Conservation (phyloP, 2,888 invertebrate genomes). For the Athalia rosae region DNA sequence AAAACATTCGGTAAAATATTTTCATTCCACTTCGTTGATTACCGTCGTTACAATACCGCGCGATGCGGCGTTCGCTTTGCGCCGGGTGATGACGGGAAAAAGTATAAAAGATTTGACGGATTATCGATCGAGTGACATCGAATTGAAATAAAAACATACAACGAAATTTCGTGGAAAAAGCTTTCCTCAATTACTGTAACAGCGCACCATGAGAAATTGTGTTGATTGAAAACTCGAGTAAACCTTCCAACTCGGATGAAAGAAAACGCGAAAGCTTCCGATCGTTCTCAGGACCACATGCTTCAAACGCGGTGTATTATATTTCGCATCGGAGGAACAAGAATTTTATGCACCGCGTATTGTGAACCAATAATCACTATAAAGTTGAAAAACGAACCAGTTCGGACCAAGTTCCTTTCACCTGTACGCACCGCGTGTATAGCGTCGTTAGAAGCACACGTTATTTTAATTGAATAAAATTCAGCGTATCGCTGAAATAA, state of each 20-base stretch:
- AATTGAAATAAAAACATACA: background rate
- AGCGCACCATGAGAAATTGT: background rate
- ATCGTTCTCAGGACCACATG: background rate
- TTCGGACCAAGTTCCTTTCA: background rate
- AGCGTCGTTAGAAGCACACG: too few relatives aligned
- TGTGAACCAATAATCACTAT: conserved; percentile 1
- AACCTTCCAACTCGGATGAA: background rate
- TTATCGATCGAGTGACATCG: background rate
- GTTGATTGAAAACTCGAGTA: conserved; percentile 17
- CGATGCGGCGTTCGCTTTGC: too few relatives aligned
- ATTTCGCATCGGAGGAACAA: too few relatives aligned
- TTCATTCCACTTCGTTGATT: conserved; percentile 1
- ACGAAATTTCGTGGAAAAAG: background rate
- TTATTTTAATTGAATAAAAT: background rate
- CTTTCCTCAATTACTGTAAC: background rate
- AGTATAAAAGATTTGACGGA: background rate
- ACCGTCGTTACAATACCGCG: background rate
- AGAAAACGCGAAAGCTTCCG: background rate
- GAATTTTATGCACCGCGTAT: conserved; percentile 15
- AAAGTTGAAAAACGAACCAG: background rate
- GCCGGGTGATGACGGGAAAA: too few relatives aligned
- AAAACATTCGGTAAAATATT: background rate
- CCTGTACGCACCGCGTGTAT: background rate
- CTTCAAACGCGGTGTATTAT: too few relatives aligned
- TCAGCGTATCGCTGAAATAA: conserved; percentile 7